Percentiles rank a stretch among this genome's conserved stretches.
phyloP scores from a whole-genome alignment of 2,797 vertebrate species.

The Cygnus olor region DNA sequence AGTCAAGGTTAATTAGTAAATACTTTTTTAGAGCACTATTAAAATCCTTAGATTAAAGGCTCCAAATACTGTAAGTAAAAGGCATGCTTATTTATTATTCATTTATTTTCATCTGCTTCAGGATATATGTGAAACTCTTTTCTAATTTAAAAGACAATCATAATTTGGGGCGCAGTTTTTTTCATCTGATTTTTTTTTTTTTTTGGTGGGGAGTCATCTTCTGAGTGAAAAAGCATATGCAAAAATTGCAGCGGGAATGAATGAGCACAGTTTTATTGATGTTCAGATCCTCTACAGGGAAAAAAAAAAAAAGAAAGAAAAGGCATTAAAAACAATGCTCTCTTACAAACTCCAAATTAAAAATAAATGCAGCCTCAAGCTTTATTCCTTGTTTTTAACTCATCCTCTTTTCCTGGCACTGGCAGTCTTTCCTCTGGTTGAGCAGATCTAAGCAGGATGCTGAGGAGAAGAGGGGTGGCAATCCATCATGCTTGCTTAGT shows the following conservation, averaged over 20 bases:
- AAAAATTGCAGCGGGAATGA: not conserved
- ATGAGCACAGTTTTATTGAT: not conserved
- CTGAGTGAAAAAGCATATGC: not conserved
- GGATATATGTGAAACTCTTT: not conserved
- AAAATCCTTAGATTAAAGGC: slow-evolving; percentile 32
- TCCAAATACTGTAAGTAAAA: slow-evolving; percentile 13
- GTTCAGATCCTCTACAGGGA: not conserved
- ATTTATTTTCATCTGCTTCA: slow-evolving; percentile 31
- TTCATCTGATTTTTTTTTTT: not conserved
- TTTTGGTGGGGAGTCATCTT: not conserved
- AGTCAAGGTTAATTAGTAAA: slow-evolving; percentile 52
- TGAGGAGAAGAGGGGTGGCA: not conserved
- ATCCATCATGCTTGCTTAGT: not conserved
- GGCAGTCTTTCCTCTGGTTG: not conserved
- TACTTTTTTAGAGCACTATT: slow-evolving; percentile 18
- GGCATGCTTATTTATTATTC: slow-evolving; percentile 42
- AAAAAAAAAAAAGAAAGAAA: not conserved
- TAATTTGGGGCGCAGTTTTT: not conserved
- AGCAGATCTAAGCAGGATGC: not conserved
- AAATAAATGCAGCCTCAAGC: not conserved
- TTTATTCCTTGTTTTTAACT: not conserved
- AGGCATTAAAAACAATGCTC: not conserved
- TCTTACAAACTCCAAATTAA: not conserved
- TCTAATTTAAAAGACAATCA: slow-evolving; percentile 16
- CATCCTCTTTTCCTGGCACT: not conserved